phyloP scores from a whole-genome alignment of 1,140 invertebrate genomes.

The Bombus difficillimus region DNA sequence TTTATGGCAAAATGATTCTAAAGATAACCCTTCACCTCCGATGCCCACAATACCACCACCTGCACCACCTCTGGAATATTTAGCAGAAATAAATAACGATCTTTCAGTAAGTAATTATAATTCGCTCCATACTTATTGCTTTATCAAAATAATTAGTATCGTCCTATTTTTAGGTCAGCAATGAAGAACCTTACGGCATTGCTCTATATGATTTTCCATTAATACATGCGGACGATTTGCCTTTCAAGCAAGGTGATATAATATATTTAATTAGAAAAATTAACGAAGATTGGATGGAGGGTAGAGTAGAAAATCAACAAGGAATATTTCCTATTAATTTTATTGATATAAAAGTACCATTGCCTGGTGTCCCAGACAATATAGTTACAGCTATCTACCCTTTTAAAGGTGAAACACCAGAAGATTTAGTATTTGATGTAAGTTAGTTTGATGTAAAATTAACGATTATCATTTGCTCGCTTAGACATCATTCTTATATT shows the following conservation, averaged over 20 bases:
- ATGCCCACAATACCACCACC: conserved; percentile 91
- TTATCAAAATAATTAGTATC: neutral
- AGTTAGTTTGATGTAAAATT: conserved; percentile 9
- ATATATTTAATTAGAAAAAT: conserved; percentile 87
- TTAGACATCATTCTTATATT: neutral
- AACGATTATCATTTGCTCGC: neutral
- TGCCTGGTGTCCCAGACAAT: conserved; percentile 79
- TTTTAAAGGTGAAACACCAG: conserved; percentile 85
- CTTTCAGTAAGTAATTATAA: conserved; percentile 60
- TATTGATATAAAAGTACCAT: conserved; percentile 89
- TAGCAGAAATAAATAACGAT: conserved; percentile 68
- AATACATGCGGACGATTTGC: conserved; percentile 88
- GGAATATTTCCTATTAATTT: conserved; percentile 93
- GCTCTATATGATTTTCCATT: conserved; percentile 89
- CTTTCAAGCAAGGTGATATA: conserved; percentile 88
- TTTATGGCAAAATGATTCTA: conserved; percentile 65
- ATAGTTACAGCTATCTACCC: conserved; percentile 84
- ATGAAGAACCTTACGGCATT: conserved; percentile 85
- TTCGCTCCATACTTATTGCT: neutral
- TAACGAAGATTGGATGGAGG: conserved; percentile 92
- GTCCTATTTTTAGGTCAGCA: conserved; percentile 65
- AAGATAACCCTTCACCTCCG: conserved; percentile 85
- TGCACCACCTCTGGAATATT: conserved; percentile 85
- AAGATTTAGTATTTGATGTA: conserved; percentile 85
- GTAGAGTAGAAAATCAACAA: conserved; percentile 85